Evolutionary conservation across 2,113 vertebrate species (phyloP).

Genomic region (Pelobates fuscus): DNA sequence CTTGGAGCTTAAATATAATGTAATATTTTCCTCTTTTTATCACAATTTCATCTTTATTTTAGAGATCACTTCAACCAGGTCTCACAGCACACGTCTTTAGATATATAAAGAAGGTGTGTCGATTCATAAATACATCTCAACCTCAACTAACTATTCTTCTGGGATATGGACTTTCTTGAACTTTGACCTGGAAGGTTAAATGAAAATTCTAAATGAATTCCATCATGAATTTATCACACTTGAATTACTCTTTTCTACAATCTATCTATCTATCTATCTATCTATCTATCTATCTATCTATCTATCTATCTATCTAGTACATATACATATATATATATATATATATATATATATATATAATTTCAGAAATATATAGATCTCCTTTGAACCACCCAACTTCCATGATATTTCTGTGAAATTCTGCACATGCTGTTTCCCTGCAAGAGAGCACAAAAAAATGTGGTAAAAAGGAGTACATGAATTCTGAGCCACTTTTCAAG

Average conservation of each 20-base stretch:
- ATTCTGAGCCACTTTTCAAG: not conserved
- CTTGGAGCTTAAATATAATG: not conserved
- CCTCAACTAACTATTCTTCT: slow-evolving; percentile 18
- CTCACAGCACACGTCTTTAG: slow-evolving; percentile 11
- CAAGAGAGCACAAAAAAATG: slow-evolving; percentile 31
- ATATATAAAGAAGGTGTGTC: slow-evolving; percentile 27
- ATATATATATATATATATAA: too few relatives aligned
- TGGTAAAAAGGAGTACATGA: not conserved
- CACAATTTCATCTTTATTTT: slow-evolving; percentile 20
- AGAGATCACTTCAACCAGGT: slow-evolving; percentile 12
- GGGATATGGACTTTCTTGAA: slow-evolving; percentile 40
- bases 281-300: too few relatives aligned
- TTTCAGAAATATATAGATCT: slow-evolving; percentile 39
- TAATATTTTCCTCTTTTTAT: not conserved
- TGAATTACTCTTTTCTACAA: slow-evolving; percentile 28
- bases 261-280: too few relatives aligned
- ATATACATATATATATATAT: too few relatives aligned
- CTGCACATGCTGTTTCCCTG: slow-evolving; percentile 37
- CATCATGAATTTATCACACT: slow-evolving; percentile 44
- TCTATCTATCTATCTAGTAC: too few relatives aligned
- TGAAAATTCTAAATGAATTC: slow-evolving; percentile 43
- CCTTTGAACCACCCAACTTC: slow-evolving; percentile 37
- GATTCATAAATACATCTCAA: slow-evolving; percentile 42
- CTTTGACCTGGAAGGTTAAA: slow-evolving; percentile 45
- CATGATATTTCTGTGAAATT: slow-evolving; percentile 24